phyloP scores from a whole-genome alignment of 2,888 invertebrate genomes.

The Aphodius granarius region DNA sequence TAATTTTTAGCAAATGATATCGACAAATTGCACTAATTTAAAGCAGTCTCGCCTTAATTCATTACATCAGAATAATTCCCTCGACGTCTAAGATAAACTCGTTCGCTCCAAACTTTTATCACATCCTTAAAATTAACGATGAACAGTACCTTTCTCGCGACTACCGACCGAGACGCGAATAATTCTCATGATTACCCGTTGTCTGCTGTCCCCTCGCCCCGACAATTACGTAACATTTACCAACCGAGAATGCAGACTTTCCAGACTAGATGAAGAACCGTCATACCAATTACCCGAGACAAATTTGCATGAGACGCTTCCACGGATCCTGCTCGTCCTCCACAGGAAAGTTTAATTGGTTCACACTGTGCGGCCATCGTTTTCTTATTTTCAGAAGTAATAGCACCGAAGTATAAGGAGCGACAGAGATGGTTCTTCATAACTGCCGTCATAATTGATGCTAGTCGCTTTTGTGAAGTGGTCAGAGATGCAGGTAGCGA shows the following conservation, averaged over 20 bases:
- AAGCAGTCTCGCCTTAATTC: no score
- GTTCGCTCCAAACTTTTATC: neutral
- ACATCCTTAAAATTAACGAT: neutral
- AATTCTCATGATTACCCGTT: neutral
- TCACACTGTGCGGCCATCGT: neutral
- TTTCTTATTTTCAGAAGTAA: neutral
- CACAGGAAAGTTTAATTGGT: neutral
- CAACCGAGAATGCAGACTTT: neutral
- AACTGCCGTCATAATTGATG: neutral
- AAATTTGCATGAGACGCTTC: neutral
- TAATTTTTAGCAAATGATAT: no score
- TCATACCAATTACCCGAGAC: neutral
- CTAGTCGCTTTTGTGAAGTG: conserved; percentile 16
- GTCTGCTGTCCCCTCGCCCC: neutral
- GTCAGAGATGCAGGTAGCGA: no score
- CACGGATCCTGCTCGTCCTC: neutral
- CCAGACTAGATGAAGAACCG: neutral
- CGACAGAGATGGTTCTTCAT: neutral
- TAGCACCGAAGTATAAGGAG: neutral
- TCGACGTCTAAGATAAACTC: no score
- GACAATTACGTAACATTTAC: neutral
- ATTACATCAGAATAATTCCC: no score
- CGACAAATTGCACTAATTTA: no score
- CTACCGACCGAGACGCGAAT: neutral
- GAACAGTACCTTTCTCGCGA: neutral